Conservation (phyloP, 2,888 invertebrate species). For the Argyresthia goedartella region DNA sequence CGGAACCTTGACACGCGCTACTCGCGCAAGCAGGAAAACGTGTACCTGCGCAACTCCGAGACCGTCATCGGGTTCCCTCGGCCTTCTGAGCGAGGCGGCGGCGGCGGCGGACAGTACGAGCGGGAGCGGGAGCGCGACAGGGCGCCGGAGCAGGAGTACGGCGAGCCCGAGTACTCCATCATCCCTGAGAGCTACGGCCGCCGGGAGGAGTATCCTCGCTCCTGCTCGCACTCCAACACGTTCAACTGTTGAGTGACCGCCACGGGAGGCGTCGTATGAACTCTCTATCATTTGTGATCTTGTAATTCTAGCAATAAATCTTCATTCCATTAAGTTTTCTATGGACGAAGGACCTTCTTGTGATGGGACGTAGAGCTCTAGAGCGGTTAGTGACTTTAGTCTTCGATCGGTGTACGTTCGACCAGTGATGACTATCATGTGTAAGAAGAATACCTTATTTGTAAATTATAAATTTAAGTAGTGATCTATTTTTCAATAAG, state of each 20-base stretch:
- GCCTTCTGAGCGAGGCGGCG: conserved; percentile 15
- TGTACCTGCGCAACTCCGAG: conserved; percentile 57
- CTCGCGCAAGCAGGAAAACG: conserved; percentile 65
- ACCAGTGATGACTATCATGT: conserved; percentile 49
- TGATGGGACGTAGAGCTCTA: conserved; percentile 58
- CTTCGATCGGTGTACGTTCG: conserved; percentile 40
- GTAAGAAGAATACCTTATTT: conserved; percentile 64
- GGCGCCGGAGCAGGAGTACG: no score
- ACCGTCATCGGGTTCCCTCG: no score
- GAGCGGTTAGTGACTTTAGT: conserved; percentile 56
- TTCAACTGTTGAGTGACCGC: conserved; percentile 68
- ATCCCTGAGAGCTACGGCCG: conserved; percentile 55
- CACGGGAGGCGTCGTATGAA: conserved; percentile 23
- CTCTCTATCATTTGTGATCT: conserved; percentile 63
- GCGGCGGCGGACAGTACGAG: conserved; percentile 19
- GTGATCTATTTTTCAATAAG: conserved; percentile 66
- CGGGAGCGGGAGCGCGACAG: conserved; percentile 37
- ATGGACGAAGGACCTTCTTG: no score
- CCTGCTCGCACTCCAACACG: conserved; percentile 61
- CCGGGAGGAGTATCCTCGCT: conserved; percentile 46
- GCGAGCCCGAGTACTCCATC: conserved; percentile 65
- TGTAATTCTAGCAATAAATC: conserved; percentile 71
- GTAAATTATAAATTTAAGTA: conserved; percentile 68
- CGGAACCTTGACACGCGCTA: conserved; percentile 63
- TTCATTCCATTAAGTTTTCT: conserved; percentile 68